Conservation (phyloP, 2,888 invertebrate species). For the Drosophila buzzatii region DNA sequence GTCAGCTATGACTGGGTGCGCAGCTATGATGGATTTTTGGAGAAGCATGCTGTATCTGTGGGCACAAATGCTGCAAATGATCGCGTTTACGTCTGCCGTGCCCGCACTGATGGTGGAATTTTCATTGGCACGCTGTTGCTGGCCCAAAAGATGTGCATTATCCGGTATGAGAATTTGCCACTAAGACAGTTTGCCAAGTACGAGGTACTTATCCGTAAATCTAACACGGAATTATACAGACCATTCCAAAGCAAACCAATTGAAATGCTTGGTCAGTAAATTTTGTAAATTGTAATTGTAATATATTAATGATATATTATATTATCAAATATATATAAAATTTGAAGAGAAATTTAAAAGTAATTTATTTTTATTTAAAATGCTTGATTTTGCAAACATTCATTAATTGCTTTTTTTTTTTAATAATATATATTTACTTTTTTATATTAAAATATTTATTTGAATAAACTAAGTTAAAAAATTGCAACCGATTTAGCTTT, state of each 20-base stretch:
- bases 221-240: neutral
- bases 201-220: slow-evolving; percentile 41
- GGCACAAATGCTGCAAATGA: slow-evolving; percentile 50
- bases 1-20: slow-evolving; percentile 44
- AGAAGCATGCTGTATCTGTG: slow-evolving; percentile 44
- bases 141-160: slow-evolving; percentile 34
- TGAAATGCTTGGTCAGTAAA: neutral
- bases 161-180: slow-evolving; percentile 37
- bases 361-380: too few species aligned
- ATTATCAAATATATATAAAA: neutral
- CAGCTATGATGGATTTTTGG: slow-evolving; percentile 57
- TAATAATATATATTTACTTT: too few species aligned
- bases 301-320: neutral
- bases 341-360: neutral
- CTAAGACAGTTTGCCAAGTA: slow-evolving; percentile 45
- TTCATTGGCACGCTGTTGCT: slow-evolving; percentile 43
- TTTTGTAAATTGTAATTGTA: neutral
- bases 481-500: too few species aligned
- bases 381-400: too few species aligned
- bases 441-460: too few species aligned
- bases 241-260: neutral
- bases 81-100: slow-evolving; percentile 48
- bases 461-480: too few species aligned
- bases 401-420: too few species aligned
- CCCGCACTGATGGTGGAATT: slow-evolving; percentile 34